Evolutionary conservation across 2,797 vertebrate genomes (phyloP), one percentile per base, ranked within the genome.

Genomic region (Pempheris klunzingeri): DNA sequence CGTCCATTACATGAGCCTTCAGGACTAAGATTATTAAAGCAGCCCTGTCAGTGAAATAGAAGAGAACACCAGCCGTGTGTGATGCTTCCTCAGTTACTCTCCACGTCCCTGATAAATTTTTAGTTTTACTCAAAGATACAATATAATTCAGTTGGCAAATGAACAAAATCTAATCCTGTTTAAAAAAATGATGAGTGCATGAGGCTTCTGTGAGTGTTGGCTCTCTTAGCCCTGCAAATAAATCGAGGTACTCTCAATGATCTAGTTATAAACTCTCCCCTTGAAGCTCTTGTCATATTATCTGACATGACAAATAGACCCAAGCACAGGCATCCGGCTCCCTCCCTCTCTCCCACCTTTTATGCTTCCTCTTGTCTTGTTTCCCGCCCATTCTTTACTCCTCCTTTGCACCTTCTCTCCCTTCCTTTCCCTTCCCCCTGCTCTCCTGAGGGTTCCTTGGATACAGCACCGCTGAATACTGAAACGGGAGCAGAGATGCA

Each of bases 221-320:
- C 77, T 84, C 82, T 81, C 64, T 87, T 85, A 82, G 81, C 74
- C 77, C 78, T 78, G 84, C 84, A 89, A 91, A 93, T 92, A 90
- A 91, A 87, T 92, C 11, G 74, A 89, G 74, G 85, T 86, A 84
- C 82, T 88, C 73, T 80, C 76, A 90, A 87, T 90, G 91, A 88
- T 92, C 77, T 86, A 81, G 90, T 92, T 93, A 92, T 85, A 86
- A 88, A 75, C 83, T 85, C 81, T n/a, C 82, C 78, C 73, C 80
- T 81, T 69, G 65, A 67, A 93, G 85, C 62, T 5, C 79, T 78
- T 85, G 92, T 93, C 92, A 90, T 87, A 90, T 92, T 91, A 89
- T 90, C 83, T 86, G 88, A 91, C 87, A 88, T 90, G 93, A 94
- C 91, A 91, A 92, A 94, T 92, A 85, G 90, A 81, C 86, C 34